Conservation (phyloP, 1,140 invertebrate genomes). For the Orius laevigatus region DNA sequence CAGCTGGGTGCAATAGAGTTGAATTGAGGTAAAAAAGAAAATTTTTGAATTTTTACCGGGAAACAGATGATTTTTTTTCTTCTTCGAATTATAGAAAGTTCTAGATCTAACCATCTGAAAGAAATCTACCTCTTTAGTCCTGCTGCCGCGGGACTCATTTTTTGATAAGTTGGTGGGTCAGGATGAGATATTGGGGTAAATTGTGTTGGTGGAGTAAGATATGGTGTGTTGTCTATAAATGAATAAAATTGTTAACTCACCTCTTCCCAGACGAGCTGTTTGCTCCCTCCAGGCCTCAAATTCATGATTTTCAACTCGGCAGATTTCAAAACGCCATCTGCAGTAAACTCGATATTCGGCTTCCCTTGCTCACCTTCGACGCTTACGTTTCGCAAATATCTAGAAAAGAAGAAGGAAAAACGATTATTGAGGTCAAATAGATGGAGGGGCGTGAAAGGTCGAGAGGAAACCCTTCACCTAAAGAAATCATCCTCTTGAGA, state of each 20-base stretch:
- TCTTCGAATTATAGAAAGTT: too few species aligned
- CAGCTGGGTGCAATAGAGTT: too few species aligned
- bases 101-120: too few species aligned
- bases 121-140: too few species aligned
- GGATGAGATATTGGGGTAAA: too few species aligned
- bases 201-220: too few species aligned
- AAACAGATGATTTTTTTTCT: too few species aligned
- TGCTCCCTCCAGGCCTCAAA: slow-evolving; percentile 55
- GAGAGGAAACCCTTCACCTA: background rate
- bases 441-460: background rate
- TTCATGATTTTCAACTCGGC: slow-evolving; percentile 89
- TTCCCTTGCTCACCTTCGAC: slow-evolving; percentile 60
- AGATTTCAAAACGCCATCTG: slow-evolving; percentile 70
- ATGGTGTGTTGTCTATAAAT: too few species aligned
- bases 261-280: slow-evolving; percentile 77
- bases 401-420: slow-evolving; percentile 27
- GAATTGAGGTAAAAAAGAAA: too few species aligned
- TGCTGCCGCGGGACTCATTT: too few species aligned
- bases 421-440: background rate
- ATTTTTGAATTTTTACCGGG: too few species aligned
- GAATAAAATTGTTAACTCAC: slow-evolving; percentile 32
- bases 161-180: too few species aligned
- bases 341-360: slow-evolving; percentile 70
- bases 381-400: slow-evolving; percentile 67
- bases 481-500: background rate